Base-by-base conservation (phyloP, 2,113 vertebrate species). In the Leptosomus discolor region DNA sequence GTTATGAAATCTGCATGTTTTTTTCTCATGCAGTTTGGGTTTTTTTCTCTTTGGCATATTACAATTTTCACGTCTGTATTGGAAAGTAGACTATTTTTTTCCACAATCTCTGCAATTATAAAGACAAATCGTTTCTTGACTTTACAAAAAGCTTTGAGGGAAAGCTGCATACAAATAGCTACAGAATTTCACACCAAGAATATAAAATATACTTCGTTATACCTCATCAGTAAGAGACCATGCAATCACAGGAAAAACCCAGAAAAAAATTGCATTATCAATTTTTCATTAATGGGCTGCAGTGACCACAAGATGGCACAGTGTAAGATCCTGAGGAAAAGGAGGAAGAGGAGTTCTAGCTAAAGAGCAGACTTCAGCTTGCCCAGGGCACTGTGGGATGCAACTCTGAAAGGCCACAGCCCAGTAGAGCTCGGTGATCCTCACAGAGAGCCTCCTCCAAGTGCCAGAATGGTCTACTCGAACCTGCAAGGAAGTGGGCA, bases 131-230 rank as follows among this genome's bases (percentile, higher is more conserved):
- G 6, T 64, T 71, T 80, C 23, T 78, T 53, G 29, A 68, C 64
- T 92, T 95, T 51, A 51, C 69, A 80, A 80, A 94, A 86, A 92
- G 22, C 27, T 91, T 70, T 48, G 26, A 63, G 68, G 39, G 30
- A 97, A 83, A 80, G 68, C 12, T 78, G 58, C 48, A 85, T 85
- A 78, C 85, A 96, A 92, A 67, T 15, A 95, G 85, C 56, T 54
- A 56, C 34, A 65, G 51, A 85, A 45, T 74, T 96, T 85, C 58
- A 96, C 39, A 88, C 54, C 30, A 77, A n/a, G 32, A 95, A 65
- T 79, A 39, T 48, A 78, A 90, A 94, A 96, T 58, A 81, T 29
- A 60, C 65, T 41, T 84, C 50, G 56, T 53, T 61, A 37, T 53
- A 79, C 51, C 43, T 77, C 58, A 92, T 91, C 71, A 68, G 41